Conservation (phyloP, 2,797 vertebrate genomes). For the Nyctibius grandis region DNA sequence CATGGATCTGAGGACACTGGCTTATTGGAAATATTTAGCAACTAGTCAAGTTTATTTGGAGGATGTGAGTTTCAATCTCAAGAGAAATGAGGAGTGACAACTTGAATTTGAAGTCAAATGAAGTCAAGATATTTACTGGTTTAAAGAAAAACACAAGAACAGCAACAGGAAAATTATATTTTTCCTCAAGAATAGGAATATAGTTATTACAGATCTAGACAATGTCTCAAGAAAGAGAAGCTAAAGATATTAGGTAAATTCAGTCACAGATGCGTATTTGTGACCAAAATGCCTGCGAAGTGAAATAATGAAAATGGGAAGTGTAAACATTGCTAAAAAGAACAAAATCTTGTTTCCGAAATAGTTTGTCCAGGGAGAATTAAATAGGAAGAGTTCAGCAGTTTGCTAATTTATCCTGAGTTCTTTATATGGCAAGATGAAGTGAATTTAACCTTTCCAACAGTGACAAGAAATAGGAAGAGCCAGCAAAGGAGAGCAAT, state of each 20-base stretch:
- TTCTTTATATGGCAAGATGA: background rate
- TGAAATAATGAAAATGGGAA: background rate
- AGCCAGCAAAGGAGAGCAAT: background rate
- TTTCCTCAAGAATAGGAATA: background rate
- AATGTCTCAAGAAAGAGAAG: background rate
- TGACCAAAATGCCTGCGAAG: background rate
- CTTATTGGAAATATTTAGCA: background rate
- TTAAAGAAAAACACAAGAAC: background rate
- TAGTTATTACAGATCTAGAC: background rate
- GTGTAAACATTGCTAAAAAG: background rate
- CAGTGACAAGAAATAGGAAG: slow-evolving; percentile 1
- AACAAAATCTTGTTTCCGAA: background rate
- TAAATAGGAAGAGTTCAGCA: background rate
- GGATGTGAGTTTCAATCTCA: background rate
- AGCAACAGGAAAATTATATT: background rate
- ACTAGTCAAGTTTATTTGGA: background rate
- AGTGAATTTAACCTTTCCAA: slow-evolving; percentile 15
- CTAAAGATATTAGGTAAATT: background rate
- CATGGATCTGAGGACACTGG: background rate
- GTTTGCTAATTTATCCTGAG: background rate
- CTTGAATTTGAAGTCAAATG: background rate
- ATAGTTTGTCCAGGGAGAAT: background rate
- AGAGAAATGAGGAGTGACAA: background rate
- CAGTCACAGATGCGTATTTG: background rate
- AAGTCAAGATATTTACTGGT: background rate